Evolutionary conservation across 2,888 invertebrate species (phyloP).

Genomic region (Aromia moschata): DNA sequence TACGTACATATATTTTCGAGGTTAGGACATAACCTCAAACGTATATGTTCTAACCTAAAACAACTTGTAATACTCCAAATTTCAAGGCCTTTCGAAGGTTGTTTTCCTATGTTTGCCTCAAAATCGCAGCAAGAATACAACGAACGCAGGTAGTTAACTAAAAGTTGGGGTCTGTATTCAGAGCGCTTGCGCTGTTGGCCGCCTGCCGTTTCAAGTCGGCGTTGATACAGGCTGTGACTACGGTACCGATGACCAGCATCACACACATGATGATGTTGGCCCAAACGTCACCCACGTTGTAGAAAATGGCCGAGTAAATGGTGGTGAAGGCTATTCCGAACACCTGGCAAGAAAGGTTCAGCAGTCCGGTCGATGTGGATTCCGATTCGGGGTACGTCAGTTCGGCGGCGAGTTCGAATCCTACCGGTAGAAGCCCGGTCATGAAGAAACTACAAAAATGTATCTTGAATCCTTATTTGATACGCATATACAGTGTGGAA

Average conservation of each 20-base stretch:
- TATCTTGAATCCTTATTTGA: no score
- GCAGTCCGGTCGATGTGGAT: conserved; percentile 93
- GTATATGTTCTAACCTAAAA: no score
- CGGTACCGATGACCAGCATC: conserved; percentile 80
- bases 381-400: conserved; percentile 97
- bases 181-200: conserved; percentile 63
- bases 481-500: no score
- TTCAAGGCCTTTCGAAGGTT: no score
- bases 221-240: conserved; percentile 82
- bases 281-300: conserved; percentile 74
- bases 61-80: no score
- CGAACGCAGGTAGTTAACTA: no score
- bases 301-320: conserved; percentile 75
- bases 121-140: no score
- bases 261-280: conserved; percentile 84
- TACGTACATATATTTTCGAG: no score
- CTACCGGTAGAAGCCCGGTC: conserved; percentile 98
- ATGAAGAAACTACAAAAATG: conserved; percentile 86
- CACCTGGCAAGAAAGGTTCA: conserved; percentile 89
- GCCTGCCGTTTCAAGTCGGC: conserved; percentile 85
- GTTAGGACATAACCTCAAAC: no score
- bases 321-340: conserved; percentile 86
- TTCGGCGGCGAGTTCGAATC: conserved; percentile 98
- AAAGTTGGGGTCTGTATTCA: conserved; percentile 2
- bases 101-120: no score